These are phyloP conservation scores for Indicator maculatus DNA, from an alignment of 2,113 vertebrate genomes.

Conservation along the genomic window DNA sequence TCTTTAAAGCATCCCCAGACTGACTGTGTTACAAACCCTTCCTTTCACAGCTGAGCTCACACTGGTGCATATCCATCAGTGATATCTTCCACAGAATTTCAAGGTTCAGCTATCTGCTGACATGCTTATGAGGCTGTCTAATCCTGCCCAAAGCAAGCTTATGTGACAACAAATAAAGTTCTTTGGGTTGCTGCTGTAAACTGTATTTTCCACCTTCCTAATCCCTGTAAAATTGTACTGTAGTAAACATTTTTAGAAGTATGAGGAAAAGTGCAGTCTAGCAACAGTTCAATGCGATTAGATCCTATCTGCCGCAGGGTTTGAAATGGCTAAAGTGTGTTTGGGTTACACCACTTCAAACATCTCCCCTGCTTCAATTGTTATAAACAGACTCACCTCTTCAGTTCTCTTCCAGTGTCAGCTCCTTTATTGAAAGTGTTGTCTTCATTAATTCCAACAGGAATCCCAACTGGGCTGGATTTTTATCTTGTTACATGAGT, in stretches of 20 bases:
- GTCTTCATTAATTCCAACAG: conserved; percentile 10
- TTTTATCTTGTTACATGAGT: conserved; percentile 62
- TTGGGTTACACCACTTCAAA: background rate
- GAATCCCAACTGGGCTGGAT: background rate
- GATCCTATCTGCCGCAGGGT: background rate
- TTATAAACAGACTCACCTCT: background rate
- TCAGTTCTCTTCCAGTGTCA: background rate
- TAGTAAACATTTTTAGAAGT: background rate
- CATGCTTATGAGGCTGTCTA: background rate
- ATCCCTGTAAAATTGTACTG: background rate
- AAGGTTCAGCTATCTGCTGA: conserved; percentile 3
- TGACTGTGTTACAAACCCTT: background rate
- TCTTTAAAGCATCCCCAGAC: background rate
- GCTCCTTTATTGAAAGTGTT: conserved; percentile 18
- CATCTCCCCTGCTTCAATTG: background rate
- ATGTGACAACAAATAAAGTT: background rate
- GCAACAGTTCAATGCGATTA: background rate
- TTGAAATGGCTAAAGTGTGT: background rate
- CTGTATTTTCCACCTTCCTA: background rate
- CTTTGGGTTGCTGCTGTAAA: background rate
- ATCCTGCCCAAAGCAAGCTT: conserved; percentile 10
- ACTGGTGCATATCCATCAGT: background rate
- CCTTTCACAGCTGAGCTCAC: background rate
- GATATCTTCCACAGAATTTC: background rate
- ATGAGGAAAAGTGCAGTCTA: background rate